Base-by-base conservation (phyloP, 2,113 vertebrate genomes). In the Macquaria ambigua region DNA sequence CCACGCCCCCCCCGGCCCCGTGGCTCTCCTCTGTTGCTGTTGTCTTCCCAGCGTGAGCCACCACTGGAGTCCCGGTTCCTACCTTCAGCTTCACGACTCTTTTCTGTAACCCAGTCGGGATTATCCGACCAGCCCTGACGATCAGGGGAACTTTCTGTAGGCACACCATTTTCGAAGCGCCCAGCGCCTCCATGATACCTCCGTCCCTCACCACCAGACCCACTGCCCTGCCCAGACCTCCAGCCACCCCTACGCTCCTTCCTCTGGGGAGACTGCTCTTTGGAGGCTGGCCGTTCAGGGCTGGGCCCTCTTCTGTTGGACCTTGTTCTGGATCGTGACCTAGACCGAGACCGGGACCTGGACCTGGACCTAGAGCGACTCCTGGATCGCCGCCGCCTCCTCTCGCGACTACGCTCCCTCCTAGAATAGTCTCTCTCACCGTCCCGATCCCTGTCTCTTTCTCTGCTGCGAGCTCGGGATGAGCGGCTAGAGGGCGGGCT, bases 81-180 rank as follows among this genome's bases (percentile, higher is more conserved):
- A 77, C 78, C 68, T 48, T 97, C 97, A 14, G 94, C 93, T 3
- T 94, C 84, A 70, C 97, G 96, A 69, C 94, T 96, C 93, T 95
- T 97, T 93, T 99, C 98, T 50, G 95, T 97, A 21, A 99, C 95
- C 98, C 98, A 99, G 58, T 93, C 98, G 1, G 97, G 97, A 87
- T 97, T 97, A 15, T 98, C 97, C 18, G 94, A 96, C 85, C 94
- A 96, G 69, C 81, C 78, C 78, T 90, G 91, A 56, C 93, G 96
- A 4, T 98, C 97, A 7, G 96, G 94, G 39, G 95, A 96, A 0
- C 90, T 86, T 59, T 96, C 96, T 28, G 95, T 52, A 2, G 69
- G 88, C 34, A 1, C 93, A 69, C 94, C 94, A 52, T 94, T 96
- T 83, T 93, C 79, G 11, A 84, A 92, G 71, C 81, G 93, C 62